Conservation (phyloP, 2,888 invertebrate genomes). For the Andricus curvator region DNA sequence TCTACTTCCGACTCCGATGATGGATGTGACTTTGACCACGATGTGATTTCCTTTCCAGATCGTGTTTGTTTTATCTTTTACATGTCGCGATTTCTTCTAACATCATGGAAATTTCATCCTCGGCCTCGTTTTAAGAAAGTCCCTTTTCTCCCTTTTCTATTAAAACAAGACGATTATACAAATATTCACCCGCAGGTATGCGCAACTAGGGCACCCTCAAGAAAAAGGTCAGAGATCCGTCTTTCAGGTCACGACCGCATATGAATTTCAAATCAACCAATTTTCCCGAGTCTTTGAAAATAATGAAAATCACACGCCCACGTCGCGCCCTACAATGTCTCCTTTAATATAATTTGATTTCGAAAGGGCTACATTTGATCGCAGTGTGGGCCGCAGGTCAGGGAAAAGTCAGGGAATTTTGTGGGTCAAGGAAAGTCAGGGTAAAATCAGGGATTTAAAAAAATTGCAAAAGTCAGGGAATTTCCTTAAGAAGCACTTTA, state of each 20-base stretch:
- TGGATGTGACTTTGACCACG: not conserved
- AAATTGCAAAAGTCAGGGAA: too few relatives aligned
- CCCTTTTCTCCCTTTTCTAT: conserved; percentile 32
- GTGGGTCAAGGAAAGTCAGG: too few relatives aligned
- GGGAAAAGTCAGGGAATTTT: too few relatives aligned
- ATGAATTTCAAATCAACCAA: conserved; percentile 76
- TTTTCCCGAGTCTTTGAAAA: conserved; percentile 58
- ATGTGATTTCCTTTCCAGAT: not conserved
- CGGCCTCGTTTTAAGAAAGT: conserved; percentile 45
- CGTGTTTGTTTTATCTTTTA: conserved; percentile 6
- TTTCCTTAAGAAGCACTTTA: too few relatives aligned
- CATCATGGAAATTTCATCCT: conserved; percentile 36
- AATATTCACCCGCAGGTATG: conserved; percentile 28
- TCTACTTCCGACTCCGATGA: conserved; percentile 23
- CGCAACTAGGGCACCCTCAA: conserved; percentile 52
- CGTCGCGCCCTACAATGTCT: conserved; percentile 12
- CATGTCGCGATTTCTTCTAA: not conserved
- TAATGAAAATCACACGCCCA: conserved; percentile 39
- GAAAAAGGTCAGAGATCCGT: conserved; percentile 74
- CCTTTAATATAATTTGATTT: not conserved
- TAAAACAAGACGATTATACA: conserved; percentile 29
- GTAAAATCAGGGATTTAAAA: too few relatives aligned
- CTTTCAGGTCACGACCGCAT: conserved; percentile 74
- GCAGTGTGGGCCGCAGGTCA: too few relatives aligned
- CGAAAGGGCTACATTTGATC: too few relatives aligned